Percentiles rank a stretch among this genome's conserved stretches.
Conservation (phyloP, 1,140 invertebrate genomes). For the Drosophila eugracilis region DNA sequence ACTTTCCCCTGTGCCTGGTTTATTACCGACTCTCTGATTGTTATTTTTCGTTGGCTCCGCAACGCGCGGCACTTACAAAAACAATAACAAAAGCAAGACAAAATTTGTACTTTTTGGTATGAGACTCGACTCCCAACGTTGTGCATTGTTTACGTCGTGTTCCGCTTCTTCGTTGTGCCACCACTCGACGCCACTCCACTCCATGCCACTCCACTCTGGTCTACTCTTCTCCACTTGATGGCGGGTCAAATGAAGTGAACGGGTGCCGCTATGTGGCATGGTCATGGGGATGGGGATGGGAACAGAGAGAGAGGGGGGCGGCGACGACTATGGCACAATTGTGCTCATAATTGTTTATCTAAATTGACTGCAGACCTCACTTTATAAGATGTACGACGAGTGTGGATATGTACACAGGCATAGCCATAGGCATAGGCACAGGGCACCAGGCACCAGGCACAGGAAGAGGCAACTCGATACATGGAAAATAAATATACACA, state of each 20-base stretch:
- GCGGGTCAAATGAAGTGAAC: conserved; percentile 74
- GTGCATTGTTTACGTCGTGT: conserved; percentile 28
- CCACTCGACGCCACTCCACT: conserved; percentile 1
- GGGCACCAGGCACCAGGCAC: too few species aligned
- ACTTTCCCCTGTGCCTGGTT: conserved; percentile 52
- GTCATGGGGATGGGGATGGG: not conserved
- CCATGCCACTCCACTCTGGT: not conserved
- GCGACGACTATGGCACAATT: conserved; percentile 52
- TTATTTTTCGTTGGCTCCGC: conserved; percentile 59
- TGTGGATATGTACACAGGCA: conserved; percentile 13
- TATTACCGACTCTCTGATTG: conserved; percentile 73
- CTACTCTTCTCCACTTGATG: conserved; percentile 29
- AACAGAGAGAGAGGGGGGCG: too few species aligned
- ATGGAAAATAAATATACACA: too few species aligned
- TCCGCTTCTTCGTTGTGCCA: conserved; percentile 22
- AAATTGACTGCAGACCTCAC: conserved; percentile 71
- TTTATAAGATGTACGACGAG: conserved; percentile 28
- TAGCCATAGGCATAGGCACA: too few species aligned
- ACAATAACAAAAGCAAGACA: not conserved
- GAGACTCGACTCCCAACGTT: conserved; percentile 40
- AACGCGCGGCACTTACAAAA: conserved; percentile 13
- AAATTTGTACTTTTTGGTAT: conserved; percentile 3
- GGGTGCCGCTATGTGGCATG: conserved; percentile 26
- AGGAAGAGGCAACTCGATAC: too few species aligned
- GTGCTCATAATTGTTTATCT: conserved; percentile 77